Base-by-base conservation (phyloP, 2,797 vertebrate species). In the Xyrichtys novacula region DNA sequence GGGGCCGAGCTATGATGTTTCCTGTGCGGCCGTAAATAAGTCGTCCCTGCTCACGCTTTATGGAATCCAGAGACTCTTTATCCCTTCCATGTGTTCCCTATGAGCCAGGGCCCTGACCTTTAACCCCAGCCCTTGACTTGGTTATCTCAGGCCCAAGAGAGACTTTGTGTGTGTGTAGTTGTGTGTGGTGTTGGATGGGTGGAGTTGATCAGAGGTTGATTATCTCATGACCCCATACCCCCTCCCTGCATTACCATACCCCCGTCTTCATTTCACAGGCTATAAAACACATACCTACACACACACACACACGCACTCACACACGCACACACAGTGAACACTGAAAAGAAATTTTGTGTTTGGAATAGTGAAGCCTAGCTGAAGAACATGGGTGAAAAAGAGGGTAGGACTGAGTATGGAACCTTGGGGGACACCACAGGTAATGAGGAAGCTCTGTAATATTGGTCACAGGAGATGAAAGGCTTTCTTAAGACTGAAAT, bases 1-100 rank as follows among this genome's bases (percentile, higher is more conserved):
- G 67, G 71, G 75, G 48, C 49, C 46, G 61, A 68, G 63, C 71
- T 65, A 73, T 80, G 84, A 79, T 88, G 79, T 88, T 88, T 90
- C 90, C 88, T 65, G 32, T 64, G 69, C 74, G 61, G 64, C 81
- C 88, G 83, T 93, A 91, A 93, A 91, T 90, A 90, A 90, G 74
- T 88, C 16, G 15, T 76, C 72, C 71, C 66, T 60, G 80, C 84
- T 90, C 73, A 46, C 44, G 65, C 86, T 92, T 94, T 93, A 93
- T 92, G 86, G 85, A 92, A 93, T 90, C 90, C 92, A 93, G 92
- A 93, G 82, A 65, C 74, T 87, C 78, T 89, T 92, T 92, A 93
- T 93, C 88, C 90, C 81, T 89, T 90, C 93, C 92, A 93, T 94
- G 92, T 93, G 93, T 94, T 93, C 85, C 78, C 72, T 81, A 74